Evolutionary conservation across 1,140 invertebrate species (phyloP), one percentile per base, ranked within the genome.

Genomic region (Leptonema lineaticorne): DNA sequence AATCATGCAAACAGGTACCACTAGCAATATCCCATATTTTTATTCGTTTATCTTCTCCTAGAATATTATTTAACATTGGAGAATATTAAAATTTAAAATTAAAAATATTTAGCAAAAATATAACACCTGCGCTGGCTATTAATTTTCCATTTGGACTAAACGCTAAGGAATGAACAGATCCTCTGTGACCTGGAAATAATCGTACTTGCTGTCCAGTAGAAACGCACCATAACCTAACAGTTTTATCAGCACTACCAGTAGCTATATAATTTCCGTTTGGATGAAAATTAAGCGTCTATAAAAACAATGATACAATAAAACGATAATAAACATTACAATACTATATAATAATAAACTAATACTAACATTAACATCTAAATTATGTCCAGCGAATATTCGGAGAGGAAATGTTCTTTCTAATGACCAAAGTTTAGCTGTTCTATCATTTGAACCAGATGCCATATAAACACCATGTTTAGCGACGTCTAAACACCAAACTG

Each of bases 361-460:
- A 82, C 79, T 83, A 79, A 89, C 91, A 78, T 93, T 92, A 27
- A 96, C 88, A 84, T 94, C 90, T 76, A 89, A 83, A 70, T 87
- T 89, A 77, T 96, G 93, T 14, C 92, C 93, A 48, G 88, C 89
- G 78, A 93, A 92, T 69, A 93, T 86, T 72, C 93, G 82, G 0
- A 94, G 79, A 29, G 91, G 90, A 78, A 90, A 89, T 37, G 89
- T 90, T 69, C 88, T 86, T 77, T 92, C 92, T 69, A 92, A 79
- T n/a, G 87, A 87, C 93, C 93, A 96, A 27, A 96, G 77, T 75
- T 92, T 87, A 1, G 91, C 92, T 33, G 92, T 95, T 74, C 85
- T 84, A 77, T 96, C 94, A 69, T 90, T 87, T 41, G 92, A 94
- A 53, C 91, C 93, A 5, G 93, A 93, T 1, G 88, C 89, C 75